A percentile compares a stretch with the other conserved stretches of the same genome.
These are phyloP conservation scores for Kryphioiulus occultus DNA, from an alignment of 2,888 invertebrate species.

Conservation along the genomic window DNA sequence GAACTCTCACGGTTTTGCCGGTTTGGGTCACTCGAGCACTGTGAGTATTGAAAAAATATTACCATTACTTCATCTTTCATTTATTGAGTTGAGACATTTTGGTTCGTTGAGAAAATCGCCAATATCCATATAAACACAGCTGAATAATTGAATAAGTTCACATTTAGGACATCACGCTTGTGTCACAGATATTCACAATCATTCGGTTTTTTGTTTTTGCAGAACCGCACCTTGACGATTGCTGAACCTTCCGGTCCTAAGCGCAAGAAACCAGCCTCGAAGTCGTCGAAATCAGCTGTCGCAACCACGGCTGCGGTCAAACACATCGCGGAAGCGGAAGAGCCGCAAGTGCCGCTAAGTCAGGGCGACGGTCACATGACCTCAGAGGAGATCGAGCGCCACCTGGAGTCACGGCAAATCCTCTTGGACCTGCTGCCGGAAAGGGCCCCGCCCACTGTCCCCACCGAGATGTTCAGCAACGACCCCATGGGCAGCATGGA, in stretches of 20 bases:
- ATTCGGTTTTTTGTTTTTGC: no score
- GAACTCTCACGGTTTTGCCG: conserved; percentile 41
- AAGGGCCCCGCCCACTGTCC: conserved; percentile 86
- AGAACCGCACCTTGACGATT: background rate
- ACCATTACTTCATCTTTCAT: no score
- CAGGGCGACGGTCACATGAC: conserved; percentile 79
- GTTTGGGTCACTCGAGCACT: conserved; percentile 3
- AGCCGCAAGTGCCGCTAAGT: conserved; percentile 47
- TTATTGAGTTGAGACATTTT: no score
- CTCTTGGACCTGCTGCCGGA: conserved; percentile 79
- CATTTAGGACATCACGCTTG: no score
- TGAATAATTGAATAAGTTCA: no score
- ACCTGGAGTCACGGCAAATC: conserved; percentile 82
- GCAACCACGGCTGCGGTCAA: conserved; percentile 44
- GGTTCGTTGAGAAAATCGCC: no score
- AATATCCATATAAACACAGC: no score
- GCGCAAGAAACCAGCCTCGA: conserved; percentile 50
- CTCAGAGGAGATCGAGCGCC: conserved; percentile 88
- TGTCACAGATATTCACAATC: no score
- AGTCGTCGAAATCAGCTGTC: conserved; percentile 45
- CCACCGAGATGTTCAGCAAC: conserved; percentile 93
- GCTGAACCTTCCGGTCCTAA: conserved; percentile 48
- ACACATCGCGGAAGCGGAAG: conserved; percentile 46
- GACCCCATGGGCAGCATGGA: conserved; percentile 83
- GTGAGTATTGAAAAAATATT: no score